Base-by-base conservation (phyloP, 1,140 invertebrate species). In the Popillia japonica region DNA sequence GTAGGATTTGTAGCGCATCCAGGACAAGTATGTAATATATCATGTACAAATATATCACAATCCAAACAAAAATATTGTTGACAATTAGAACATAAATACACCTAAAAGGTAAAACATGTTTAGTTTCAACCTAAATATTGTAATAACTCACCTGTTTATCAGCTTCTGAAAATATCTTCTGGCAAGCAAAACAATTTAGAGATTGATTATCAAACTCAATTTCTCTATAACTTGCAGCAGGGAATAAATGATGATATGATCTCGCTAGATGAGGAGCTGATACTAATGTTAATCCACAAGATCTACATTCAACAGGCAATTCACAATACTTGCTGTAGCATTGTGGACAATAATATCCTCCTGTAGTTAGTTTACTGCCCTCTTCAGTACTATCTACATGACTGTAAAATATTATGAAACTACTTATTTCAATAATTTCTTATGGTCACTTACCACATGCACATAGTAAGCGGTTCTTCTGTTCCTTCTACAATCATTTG, bases 261-360 rank as follows among this genome's bases (percentile, higher is more conserved):
- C 98, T 90, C 8, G 98, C 98, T 48, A 99, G 90, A 89, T 99
- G 98, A 14, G 98, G 97, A 10, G 98, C 97, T 6, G 98, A 99
- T 3, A 99, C 98, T n/a, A 99, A 88, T 3, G 97, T 99, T 27
- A 99, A 89, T 10, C 96, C 96, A 89, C 98, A 99, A 11, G 95
- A 94, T 85, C 94, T 92, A 86, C 98, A 99, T 88, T 99, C 98
- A 0, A 97, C 96, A 0, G 98, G 98, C 79, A 99, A 90, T 86
- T 99, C 97, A 88, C 98, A 99, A 87, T 99, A 99, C 89, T 99
- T 98, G 86, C 96, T 96, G 79, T 93, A 92, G 88, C 98, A 99
- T 85, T 99, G 97, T 23, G 97, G 97, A 87, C 98, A 99, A 83
- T 97, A 93, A 86, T 98, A 99, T 2, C 97, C 98, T 14, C 90